phyloP scores from a whole-genome alignment of 2,888 invertebrate species.

The Chrysopilus asiliformis region DNA sequence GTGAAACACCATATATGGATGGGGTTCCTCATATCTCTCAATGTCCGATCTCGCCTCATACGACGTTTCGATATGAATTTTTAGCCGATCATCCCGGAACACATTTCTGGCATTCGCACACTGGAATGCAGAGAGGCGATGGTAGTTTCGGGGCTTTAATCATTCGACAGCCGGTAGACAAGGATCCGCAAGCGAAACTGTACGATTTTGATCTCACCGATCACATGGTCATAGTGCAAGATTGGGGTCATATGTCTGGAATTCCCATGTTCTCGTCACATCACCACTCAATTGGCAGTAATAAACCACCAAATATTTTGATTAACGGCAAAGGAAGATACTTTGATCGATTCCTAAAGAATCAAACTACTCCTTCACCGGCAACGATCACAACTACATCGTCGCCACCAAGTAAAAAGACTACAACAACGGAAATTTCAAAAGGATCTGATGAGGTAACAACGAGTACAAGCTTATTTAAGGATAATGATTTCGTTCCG shows the following conservation, averaged over 20 bases:
- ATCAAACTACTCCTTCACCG: neutral
- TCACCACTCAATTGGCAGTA: conserved; percentile 68
- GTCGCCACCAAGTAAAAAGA: neutral
- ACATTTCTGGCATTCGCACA: conserved; percentile 75
- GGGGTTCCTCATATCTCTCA: conserved; percentile 78
- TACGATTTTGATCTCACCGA: conserved; percentile 62
- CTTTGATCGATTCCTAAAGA: conserved; percentile 13
- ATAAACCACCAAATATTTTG: conserved; percentile 67
- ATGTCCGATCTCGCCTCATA: conserved; percentile 65
- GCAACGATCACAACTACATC: neutral
- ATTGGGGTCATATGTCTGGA: conserved; percentile 67
- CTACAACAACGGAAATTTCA: neutral
- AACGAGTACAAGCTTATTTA: neutral
- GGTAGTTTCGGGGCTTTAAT: conserved; percentile 71
- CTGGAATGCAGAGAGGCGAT: conserved; percentile 75
- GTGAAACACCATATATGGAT: conserved; percentile 71
- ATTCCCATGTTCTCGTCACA: conserved; percentile 68
- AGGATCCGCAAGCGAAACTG: conserved; percentile 48
- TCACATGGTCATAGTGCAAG: conserved; percentile 62
- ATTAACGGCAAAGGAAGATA: conserved; percentile 66
- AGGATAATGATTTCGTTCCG: neutral
- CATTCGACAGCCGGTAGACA: conserved; percentile 50
- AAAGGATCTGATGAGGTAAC: no score
- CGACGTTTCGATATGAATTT: conserved; percentile 63
- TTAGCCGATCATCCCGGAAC: conserved; percentile 61